phyloP scores from a whole-genome alignment of 2,888 invertebrate species.

The Cerastis rubricosa region DNA sequence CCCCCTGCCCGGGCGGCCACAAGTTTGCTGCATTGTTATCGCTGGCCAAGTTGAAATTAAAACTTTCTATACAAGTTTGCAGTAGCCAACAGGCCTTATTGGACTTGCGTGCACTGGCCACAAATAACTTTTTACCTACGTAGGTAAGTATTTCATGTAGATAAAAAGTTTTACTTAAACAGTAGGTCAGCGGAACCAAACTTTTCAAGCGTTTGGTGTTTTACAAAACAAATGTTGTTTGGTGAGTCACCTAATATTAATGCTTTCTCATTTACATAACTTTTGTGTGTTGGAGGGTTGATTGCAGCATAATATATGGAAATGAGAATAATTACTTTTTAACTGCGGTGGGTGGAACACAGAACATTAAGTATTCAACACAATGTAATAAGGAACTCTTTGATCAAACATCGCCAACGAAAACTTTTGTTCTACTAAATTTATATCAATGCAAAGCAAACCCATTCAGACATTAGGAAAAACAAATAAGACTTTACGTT shows the following conservation, averaged over 20 bases:
- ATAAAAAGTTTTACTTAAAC: constrained; percentile 28
- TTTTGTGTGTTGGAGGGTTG: constrained; percentile 47
- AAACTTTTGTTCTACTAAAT: neutral
- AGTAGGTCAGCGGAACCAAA: constrained; percentile 40
- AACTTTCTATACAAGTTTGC: constrained; percentile 84
- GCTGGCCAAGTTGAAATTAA: constrained; percentile 84
- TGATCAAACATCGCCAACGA: neutral
- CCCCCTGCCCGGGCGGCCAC: constrained; percentile 77
- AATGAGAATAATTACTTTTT: constrained; percentile 48
- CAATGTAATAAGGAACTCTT: neutral
- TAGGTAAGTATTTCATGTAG: constrained; percentile 32
- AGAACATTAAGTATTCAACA: neutral
- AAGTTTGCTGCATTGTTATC: constrained; percentile 88
- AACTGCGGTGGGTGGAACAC: constrained; percentile 9
- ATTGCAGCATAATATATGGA: constrained; percentile 48
- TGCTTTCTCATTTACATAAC: constrained; percentile 56
- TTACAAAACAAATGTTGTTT: constrained; percentile 20
- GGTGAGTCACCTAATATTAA: constrained; percentile 54
- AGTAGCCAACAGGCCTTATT: constrained; percentile 73
- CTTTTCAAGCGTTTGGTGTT: constrained; percentile 23
- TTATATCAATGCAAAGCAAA: constrained; percentile 17
- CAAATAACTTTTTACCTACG: constrained; percentile 71
- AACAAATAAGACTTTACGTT: constrained; percentile 56
- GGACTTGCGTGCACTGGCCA: constrained; percentile 72
- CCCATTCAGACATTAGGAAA: constrained; percentile 43